phyloP scores from a whole-genome alignment of 1,140 invertebrate species.

The Araneus ventricosus region DNA sequence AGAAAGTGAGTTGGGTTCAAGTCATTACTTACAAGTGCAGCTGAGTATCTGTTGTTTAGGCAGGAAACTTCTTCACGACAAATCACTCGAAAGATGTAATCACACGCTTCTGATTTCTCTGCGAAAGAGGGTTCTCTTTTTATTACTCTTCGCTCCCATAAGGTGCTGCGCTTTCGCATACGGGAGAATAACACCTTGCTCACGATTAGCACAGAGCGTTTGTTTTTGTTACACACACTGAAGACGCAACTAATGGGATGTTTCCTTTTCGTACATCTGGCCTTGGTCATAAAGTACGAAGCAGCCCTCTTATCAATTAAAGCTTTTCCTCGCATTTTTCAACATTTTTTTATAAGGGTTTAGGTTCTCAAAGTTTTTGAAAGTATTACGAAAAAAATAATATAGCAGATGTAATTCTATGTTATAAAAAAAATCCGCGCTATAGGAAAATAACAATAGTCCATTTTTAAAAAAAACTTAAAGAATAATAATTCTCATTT shows the following conservation, averaged over 20 bases:
- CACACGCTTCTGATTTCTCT: not conserved
- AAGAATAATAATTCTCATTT: too few species aligned
- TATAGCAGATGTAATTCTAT: too few species aligned
- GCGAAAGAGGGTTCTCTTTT: not conserved
- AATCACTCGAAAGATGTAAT: not conserved
- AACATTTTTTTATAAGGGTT: too few species aligned
- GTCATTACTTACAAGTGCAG: not conserved
- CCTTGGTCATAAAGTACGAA: not conserved
- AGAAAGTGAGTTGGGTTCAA: not conserved
- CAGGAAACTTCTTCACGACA: not conserved
- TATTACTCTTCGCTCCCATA: not conserved
- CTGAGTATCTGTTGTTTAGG: not conserved
- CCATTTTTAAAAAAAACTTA: too few species aligned
- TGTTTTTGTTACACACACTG: not conserved
- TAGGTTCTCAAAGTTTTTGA: too few species aligned
- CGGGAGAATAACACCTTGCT: not conserved
- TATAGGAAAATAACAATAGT: too few species aligned
- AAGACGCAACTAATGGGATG: not conserved
- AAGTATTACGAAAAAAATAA: too few species aligned
- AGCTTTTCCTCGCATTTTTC: too few species aligned
- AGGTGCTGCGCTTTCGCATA: not conserved
- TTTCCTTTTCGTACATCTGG: not conserved
- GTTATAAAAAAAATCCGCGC: too few species aligned
- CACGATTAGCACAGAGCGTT: not conserved
- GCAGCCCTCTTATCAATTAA: not conserved